phyloP scores from a whole-genome alignment of 2,888 invertebrate genomes.

The Eupithecia pulchellata region DNA sequence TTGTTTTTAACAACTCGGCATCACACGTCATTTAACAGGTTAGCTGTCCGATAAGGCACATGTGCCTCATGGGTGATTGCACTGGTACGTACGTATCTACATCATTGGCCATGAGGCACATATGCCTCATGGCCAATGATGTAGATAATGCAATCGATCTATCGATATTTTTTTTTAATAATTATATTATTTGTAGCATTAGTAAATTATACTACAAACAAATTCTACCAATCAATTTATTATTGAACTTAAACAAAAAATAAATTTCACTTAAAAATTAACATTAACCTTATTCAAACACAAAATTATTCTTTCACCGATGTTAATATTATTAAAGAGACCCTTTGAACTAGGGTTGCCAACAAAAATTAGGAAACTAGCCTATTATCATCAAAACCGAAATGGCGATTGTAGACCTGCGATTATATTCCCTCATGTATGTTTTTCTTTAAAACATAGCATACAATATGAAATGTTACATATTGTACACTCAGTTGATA shows the following conservation, averaged over 20 bases:
- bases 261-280: slow-evolving; percentile 15
- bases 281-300: slow-evolving; percentile 12
- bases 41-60: slow-evolving; percentile 7
- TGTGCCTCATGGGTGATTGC: slow-evolving; percentile 7
- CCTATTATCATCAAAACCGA: background rate
- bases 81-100: slow-evolving; percentile 4
- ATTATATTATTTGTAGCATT: slow-evolving; percentile 11
- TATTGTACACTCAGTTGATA: background rate
- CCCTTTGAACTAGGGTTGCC: slow-evolving; percentile 16
- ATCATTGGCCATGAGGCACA: slow-evolving; percentile 8
- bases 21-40: too few relatives aligned
- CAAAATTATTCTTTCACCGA: slow-evolving; percentile 10
- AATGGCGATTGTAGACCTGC: slow-evolving; percentile 1
- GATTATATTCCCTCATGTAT: slow-evolving; percentile 4
- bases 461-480: slow-evolving; percentile 4
- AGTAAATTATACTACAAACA: slow-evolving; percentile 2
- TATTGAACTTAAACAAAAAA: slow-evolving; percentile 17
- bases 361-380: slow-evolving; percentile 14
- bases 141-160: slow-evolving; percentile 12
- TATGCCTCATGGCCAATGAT: slow-evolving; percentile 1
- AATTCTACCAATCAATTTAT: slow-evolving; percentile 12
- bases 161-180: slow-evolving; percentile 6
- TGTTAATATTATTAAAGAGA: slow-evolving; percentile 18
- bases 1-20: too few relatives aligned
- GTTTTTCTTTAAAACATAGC: slow-evolving; percentile 6